Evolutionary conservation across 2,797 vertebrate species (phyloP).

Genomic region (Brotula barbata): DNA sequence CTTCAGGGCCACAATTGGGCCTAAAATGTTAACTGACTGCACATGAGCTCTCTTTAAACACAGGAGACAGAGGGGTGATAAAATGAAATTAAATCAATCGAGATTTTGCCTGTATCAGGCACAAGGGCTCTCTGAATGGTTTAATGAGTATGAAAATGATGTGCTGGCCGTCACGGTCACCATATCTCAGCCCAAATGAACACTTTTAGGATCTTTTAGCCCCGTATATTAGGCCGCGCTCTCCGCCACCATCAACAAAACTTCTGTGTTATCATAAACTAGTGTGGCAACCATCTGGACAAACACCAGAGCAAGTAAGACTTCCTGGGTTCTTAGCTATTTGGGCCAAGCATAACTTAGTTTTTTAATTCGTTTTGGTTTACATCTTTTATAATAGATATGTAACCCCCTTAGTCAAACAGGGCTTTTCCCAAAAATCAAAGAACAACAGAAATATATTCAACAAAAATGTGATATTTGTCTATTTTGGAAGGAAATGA

Average conservation of each 20-base stretch:
- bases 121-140: too few relatives aligned
- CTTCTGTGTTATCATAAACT: neutral
- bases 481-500: slow-evolving; percentile 14
- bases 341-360: neutral
- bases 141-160: too few relatives aligned
- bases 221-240: too few relatives aligned
- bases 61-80: too few relatives aligned
- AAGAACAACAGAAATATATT: slow-evolving; percentile 19
- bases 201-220: too few relatives aligned
- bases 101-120: too few relatives aligned
- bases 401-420: neutral
- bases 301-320: neutral
- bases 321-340: slow-evolving; percentile 1
- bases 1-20: too few relatives aligned
- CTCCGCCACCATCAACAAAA: too few relatives aligned
- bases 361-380: slow-evolving; percentile 2
- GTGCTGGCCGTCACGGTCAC: too few relatives aligned
- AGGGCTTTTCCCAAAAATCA: slow-evolving; percentile 1
- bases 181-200: too few relatives aligned
- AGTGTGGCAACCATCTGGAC: neutral
- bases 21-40: neutral
- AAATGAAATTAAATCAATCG: too few relatives aligned
- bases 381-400: slow-evolving; percentile 1
- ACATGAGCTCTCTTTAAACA: too few relatives aligned
- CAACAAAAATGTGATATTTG: slow-evolving; percentile 31